Evolutionary conservation across 2,888 invertebrate genomes (phyloP).

Genomic region (Himalopsyche anomala): DNA sequence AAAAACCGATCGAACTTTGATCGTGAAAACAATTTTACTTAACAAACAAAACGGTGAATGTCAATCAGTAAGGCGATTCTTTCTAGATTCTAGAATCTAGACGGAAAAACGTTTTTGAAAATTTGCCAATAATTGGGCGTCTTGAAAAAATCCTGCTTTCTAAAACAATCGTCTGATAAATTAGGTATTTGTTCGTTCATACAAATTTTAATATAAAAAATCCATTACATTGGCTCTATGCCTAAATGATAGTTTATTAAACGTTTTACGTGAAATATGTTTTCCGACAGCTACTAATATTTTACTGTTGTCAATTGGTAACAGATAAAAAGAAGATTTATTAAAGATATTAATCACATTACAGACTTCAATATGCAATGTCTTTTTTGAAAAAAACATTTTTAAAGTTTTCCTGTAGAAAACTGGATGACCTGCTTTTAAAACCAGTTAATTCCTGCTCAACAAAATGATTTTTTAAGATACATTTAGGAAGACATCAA

Average conservation of each 20-base stretch:
- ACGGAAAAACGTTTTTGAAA: background rate
- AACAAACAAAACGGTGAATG: background rate
- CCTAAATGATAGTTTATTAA: slow-evolving; percentile 14
- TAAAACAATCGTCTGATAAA: slow-evolving; percentile 18
- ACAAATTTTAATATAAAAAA: background rate
- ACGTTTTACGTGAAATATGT: background rate
- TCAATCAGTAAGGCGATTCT: slow-evolving; percentile 1
- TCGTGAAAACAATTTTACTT: background rate
- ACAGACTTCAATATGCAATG: too few relatives aligned
- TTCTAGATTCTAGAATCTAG: background rate
- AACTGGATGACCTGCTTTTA: too few relatives aligned
- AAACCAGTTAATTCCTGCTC: too few relatives aligned
- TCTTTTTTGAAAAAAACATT: too few relatives aligned
- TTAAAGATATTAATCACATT: background rate
- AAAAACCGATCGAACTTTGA: background rate
- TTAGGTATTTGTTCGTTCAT: background rate
- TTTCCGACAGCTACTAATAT: background rate
- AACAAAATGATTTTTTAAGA: too few relatives aligned
- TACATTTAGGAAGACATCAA: too few relatives aligned
- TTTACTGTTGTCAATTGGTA: slow-evolving; percentile 1
- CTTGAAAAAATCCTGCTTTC: background rate
- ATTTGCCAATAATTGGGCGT: background rate
- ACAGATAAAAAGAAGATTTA: slow-evolving; percentile 2
- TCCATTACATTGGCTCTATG: background rate
- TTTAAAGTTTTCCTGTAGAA: too few relatives aligned